Evolutionary conservation across 2,888 invertebrate species (phyloP).

Genomic region (Caprella mutica): DNA sequence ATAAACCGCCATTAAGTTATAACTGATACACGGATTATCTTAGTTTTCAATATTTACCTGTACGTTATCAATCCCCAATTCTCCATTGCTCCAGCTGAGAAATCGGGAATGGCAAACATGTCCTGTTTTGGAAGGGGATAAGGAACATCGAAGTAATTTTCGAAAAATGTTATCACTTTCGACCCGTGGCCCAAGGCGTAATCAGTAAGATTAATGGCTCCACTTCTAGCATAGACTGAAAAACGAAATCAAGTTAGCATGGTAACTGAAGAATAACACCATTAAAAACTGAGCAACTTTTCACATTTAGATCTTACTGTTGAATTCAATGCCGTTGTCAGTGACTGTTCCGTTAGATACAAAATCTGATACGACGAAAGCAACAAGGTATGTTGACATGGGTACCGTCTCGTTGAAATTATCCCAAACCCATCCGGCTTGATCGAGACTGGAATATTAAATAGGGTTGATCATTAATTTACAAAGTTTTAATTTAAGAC

Average conservation of each 20-base stretch:
- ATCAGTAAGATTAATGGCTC: conserved; percentile 53
- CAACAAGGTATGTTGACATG: conserved; percentile 86
- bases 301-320: no score
- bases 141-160: conserved; percentile 56
- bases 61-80: conserved; percentile 73
- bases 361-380: conserved; percentile 68
- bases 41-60: conserved; percentile 61
- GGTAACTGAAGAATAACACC: no score
- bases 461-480: no score
- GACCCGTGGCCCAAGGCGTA: conserved; percentile 66
- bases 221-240: conserved; percentile 54
- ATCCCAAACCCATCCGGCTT: conserved; percentile 61
- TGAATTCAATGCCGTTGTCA: not conserved
- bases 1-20: not conserved
- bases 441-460: no score
- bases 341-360: conserved; percentile 37
- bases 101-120: conserved; percentile 47
- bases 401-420: conserved; percentile 60
- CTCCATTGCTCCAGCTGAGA: conserved; percentile 58
- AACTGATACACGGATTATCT: no score
- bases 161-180: conserved; percentile 59
- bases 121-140: conserved; percentile 62
- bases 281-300: no score
- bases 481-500: no score
- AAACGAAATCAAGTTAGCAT: no score